These are phyloP conservation scores for Pristionchus arcanus DNA, from an alignment of 2,888 invertebrate genomes.

Conservation along the genomic window DNA sequence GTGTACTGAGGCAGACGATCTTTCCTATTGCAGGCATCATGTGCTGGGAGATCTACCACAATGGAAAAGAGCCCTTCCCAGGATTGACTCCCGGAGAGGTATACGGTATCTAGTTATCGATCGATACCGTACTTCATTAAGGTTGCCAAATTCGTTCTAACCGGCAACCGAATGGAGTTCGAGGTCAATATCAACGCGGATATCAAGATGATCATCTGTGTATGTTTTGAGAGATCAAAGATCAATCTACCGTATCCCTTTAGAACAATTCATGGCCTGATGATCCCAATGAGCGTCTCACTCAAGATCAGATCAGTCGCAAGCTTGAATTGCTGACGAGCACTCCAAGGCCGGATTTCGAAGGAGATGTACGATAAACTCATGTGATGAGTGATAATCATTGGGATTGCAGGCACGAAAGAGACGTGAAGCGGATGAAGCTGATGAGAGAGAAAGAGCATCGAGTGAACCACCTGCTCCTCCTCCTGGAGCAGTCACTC, in stretches of 20 bases:
- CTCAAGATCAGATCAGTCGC: constrained; percentile 18
- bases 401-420: not conserved
- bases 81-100: constrained; percentile 32
- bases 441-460: not conserved
- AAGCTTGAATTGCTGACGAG: not conserved
- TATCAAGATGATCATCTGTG: constrained; percentile 3
- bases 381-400: not conserved
- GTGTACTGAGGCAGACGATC: not conserved
- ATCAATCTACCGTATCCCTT: not conserved
- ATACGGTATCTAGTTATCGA: not conserved
- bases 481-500: not conserved
- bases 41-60: constrained; percentile 53
- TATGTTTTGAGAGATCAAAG: constrained; percentile 27
- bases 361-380: not conserved
- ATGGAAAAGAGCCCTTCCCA: constrained; percentile 52
- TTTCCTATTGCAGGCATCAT: constrained; percentile 33
- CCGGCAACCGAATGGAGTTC: constrained; percentile 31
- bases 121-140: not conserved
- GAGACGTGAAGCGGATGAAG: constrained; percentile 22
- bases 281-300: not conserved
- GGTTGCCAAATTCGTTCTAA: not conserved
- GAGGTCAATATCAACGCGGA: constrained; percentile 24
- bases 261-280: not conserved
- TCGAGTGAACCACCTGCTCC: not conserved
- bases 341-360: constrained; percentile 28